Evolutionary conservation across 2,113 vertebrate genomes (phyloP).

Genomic region (Pachycephala philippinensis): DNA sequence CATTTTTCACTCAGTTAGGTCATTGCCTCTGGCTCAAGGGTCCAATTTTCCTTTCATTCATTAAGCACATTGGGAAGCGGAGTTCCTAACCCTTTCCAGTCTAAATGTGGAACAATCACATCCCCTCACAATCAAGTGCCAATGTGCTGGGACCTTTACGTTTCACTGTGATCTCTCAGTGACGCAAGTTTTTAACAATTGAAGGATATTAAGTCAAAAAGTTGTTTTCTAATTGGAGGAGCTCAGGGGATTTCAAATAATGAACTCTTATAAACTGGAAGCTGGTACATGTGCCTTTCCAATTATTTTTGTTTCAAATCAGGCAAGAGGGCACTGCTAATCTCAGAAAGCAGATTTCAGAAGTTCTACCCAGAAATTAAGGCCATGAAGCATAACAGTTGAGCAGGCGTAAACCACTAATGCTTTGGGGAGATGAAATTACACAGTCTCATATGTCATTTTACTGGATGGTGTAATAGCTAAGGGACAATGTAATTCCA

Average conservation of each 20-base stretch:
- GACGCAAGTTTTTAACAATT: conserved; percentile 96
- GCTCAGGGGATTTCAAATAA: conserved; percentile 77
- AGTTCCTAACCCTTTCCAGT: conserved; percentile 93
- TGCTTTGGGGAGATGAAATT: conserved; percentile 22
- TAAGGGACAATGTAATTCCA: conserved; percentile 16
- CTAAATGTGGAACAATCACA: conserved; percentile 90
- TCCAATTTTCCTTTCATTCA: conserved; percentile 88
- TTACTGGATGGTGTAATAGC: conserved; percentile 11
- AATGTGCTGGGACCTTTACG: conserved; percentile 74
- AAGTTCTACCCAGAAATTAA: conserved; percentile 61
- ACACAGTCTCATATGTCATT: neutral
- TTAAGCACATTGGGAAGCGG: conserved; percentile 91
- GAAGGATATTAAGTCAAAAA: conserved; percentile 94
- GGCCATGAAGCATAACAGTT: neutral
- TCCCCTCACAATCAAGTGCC: conserved; percentile 83
- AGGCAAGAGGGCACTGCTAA: conserved; percentile 75
- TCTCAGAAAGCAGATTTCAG: conserved; percentile 73
- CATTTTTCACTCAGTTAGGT: conserved; percentile 92
- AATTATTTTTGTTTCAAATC: conserved; percentile 76
- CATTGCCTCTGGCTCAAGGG: conserved; percentile 83
- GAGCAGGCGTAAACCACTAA: neutral
- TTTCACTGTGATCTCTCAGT: conserved; percentile 77
- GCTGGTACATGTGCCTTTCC: conserved; percentile 78
- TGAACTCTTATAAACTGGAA: conserved; percentile 80
- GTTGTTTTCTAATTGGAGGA: conserved; percentile 83